Evolutionary conservation across 1,140 invertebrate species (phyloP), one percentile per base, ranked within the genome.

Genomic region (Pseudomyrmex flavicornis): DNA sequence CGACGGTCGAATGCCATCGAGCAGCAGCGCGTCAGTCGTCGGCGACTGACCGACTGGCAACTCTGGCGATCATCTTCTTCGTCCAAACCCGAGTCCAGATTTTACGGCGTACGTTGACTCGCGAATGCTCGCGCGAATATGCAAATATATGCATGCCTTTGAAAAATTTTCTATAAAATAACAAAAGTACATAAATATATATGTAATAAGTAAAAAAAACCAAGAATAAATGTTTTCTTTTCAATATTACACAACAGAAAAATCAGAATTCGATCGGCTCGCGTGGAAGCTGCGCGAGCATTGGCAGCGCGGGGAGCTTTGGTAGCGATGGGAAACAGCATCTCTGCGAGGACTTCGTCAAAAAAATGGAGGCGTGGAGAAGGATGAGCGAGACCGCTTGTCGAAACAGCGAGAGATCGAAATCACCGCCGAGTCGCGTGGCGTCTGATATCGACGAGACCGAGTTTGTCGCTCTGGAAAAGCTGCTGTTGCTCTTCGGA

Each of bases 11-110:
- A 70, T 92, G 91, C 83, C 10, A 85, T 75, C 85, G 91, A 70
- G 88, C 92, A 46, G 89, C 93, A 93, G 22, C 86, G 82, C 22
- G 56, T 88, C 9, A 94, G 54, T 93, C 95, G 86, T 92, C 94
- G 85, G 95, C 95, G 90, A 95, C 94, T 97, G 52, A 95, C 96
- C 48, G 97, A 97, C 89, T 97, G 97, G 96, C 96, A 97, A 83
- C 94, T 96, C 10, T 96, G 96, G 96, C 77, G 89, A 35, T 35
- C 35, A 87, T 35, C 88, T 0, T 89, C 88, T 0, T 77, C 91
- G 1, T 77, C 79, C 7, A 93, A 92, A 65, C 35, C 84, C 0
- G 91, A 92, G 4, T 20, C 66, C 12, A 75, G 68, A 10, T 80
- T 50, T 59, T 61, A 80, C 12, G 68, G 61, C 52, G 80, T 82